Percentiles rank a stretch among this genome's conserved stretches.
These are phyloP conservation scores for Zhuqinia jingwanae DNA, from an alignment of 2,888 invertebrate genomes.

Conservation along the genomic window DNA sequence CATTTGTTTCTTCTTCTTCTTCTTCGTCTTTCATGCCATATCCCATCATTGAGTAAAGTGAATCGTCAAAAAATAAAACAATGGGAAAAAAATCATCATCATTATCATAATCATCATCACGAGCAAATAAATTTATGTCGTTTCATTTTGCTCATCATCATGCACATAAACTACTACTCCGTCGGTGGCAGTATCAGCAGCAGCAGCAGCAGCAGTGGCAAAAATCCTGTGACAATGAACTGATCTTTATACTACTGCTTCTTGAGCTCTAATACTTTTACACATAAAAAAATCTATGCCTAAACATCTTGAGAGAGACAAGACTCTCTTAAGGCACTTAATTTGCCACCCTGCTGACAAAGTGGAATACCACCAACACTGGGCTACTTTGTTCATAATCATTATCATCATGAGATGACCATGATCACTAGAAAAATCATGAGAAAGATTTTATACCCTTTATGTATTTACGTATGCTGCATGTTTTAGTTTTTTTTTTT, in stretches of 20 bases:
- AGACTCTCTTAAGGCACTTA: constrained; percentile 48
- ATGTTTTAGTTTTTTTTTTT: constrained; percentile 10
- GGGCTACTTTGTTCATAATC: constrained; percentile 62
- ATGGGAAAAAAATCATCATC: constrained; percentile 25
- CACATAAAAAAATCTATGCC: constrained; percentile 23
- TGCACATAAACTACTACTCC: too few relatives aligned
- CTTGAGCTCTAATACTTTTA: neutral
- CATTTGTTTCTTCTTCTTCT: neutral
- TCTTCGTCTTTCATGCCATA: too few relatives aligned
- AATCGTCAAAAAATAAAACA: constrained; percentile 32
- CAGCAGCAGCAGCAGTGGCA: neutral
- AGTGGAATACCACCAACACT: constrained; percentile 40
- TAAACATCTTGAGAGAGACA: neutral
- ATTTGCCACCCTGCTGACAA: constrained; percentile 72
- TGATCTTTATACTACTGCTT: neutral
- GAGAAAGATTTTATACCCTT: constrained; percentile 14
- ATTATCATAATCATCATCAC: too few relatives aligned
- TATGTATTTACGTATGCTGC: neutral
- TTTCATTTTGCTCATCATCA: too few relatives aligned
- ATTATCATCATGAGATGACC: constrained; percentile 33
- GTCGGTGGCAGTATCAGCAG: neutral
- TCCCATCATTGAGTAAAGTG: neutral
- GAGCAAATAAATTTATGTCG: too few relatives aligned
- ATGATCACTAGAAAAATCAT: constrained; percentile 32
- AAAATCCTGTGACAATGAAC: neutral